Percentiles rank a stretch among this genome's conserved stretches.
phyloP scores from a whole-genome alignment of 2,797 vertebrate genomes.

The Megalops cyprinoides region DNA sequence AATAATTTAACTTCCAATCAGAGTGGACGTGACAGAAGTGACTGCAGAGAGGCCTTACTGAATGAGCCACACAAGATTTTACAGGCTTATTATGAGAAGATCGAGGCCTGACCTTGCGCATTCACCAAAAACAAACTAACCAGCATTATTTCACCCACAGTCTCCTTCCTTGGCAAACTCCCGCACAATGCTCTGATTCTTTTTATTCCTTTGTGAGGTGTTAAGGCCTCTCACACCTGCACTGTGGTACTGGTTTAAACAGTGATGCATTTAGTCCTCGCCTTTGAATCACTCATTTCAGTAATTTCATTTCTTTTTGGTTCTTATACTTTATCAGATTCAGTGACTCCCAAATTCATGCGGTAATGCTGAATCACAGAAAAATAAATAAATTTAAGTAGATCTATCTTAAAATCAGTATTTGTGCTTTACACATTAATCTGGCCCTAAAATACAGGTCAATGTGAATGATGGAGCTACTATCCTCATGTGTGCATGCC shows the following conservation, averaged over 20 bases:
- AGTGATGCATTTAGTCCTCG: background rate
- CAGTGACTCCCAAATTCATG: background rate
- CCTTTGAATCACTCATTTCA: background rate
- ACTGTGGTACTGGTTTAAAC: background rate
- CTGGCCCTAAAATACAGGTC: too few species aligned
- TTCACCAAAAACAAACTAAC: background rate
- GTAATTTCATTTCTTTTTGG: background rate
- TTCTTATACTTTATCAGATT: background rate
- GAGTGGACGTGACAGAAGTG: background rate
- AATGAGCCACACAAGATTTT: too few species aligned
- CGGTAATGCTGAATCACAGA: background rate
- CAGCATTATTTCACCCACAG: background rate
- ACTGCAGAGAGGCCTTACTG: background rate
- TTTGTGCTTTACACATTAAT: too few species aligned
- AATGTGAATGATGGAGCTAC: too few species aligned
- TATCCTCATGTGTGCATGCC: too few species aligned
- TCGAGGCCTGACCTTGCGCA: background rate
- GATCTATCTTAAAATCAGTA: too few species aligned
- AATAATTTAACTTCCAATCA: background rate
- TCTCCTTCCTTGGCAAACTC: background rate
- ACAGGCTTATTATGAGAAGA: too few species aligned
- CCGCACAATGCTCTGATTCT: background rate
- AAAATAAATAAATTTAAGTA: too few species aligned
- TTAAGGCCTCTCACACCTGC: background rate
- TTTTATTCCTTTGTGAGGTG: background rate